Base-by-base conservation (phyloP, 1,140 invertebrate species). In the Drosophila arizonae region DNA sequence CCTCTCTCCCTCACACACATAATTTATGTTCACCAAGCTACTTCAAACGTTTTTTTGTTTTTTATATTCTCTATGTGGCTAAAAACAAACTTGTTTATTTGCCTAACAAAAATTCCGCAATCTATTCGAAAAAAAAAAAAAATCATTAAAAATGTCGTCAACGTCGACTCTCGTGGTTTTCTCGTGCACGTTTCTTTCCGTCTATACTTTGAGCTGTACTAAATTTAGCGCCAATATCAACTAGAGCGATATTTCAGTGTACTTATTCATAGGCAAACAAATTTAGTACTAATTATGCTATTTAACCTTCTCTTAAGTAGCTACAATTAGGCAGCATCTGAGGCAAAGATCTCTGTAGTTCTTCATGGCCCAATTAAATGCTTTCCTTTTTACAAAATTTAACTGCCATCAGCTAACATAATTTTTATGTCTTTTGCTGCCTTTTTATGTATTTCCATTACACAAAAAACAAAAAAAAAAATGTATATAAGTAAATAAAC, bases 181-280 rank as follows among this genome's bases (percentile, higher is more conserved):
- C 81, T 87, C 81, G 81, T 45, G 76, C 81, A 86, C 81, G 81
- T 86, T 86, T 86, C 36, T 57, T 33, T 9, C 2, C 33, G 6
- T 45, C 3, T 68, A 30, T 50, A 50, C 11, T 30, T 9, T 15
- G 15, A 15, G n/a, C 4, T 21, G 1, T 24, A 57, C 54, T 58
- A 61, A 75, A 55, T 58, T 61, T 64, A 65, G 48, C 45, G 36
- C 51, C 17, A 62, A 43, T 41, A 41, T 13, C n/a, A 41, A 41
- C n/a, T 39, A n/a, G 17, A 21, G 30, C 17, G 8, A 10, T 24
- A 52, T 43, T 52, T 43, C 17, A 26, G 4, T 55, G 41, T 21
- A 43, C 26, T 41, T 26, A 17, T 9, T 9, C 46, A 8, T n/a
- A 13, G 24, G 11, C 36, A 17, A 45, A 45, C 24, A 28, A 11